Conservation (phyloP, 1,140 invertebrate species). For the Bombus sylvicola region DNA sequence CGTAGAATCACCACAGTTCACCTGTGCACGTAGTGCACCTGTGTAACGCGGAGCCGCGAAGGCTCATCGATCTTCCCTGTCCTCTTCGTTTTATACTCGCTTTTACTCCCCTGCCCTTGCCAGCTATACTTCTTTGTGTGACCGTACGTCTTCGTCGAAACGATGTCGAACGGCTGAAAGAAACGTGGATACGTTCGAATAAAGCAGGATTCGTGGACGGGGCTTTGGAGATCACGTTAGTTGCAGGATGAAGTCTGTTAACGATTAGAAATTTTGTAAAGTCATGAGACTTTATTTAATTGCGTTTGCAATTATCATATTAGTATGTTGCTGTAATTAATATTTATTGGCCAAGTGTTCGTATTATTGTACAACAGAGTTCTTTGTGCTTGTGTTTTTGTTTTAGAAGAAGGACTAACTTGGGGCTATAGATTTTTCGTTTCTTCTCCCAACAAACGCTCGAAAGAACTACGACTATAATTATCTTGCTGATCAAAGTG, state of each 20-base stretch:
- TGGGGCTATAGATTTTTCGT: neutral
- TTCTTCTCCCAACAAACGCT: neutral
- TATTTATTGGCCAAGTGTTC: no score
- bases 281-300: no score
- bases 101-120: neutral
- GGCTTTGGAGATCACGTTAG: neutral
- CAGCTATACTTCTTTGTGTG: neutral
- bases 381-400: neutral
- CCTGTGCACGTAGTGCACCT: slow-evolving; percentile 48
- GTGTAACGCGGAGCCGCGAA: neutral
- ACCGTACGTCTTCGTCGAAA: neutral
- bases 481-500: neutral
- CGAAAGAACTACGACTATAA: neutral
- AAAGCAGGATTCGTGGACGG: no score
- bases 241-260: neutral
- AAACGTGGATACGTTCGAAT: neutral
- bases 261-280: neutral
- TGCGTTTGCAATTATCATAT: no score
- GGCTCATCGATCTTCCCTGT: slow-evolving; percentile 55
- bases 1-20: slow-evolving; percentile 38
- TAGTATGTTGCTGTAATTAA: no score
- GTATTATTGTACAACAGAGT: no score
- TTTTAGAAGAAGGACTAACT: neutral
- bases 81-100: slow-evolving; percentile 22
- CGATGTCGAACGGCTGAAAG: no score